Conservation (phyloP, 2,113 vertebrate genomes). For the Pipa parva region DNA sequence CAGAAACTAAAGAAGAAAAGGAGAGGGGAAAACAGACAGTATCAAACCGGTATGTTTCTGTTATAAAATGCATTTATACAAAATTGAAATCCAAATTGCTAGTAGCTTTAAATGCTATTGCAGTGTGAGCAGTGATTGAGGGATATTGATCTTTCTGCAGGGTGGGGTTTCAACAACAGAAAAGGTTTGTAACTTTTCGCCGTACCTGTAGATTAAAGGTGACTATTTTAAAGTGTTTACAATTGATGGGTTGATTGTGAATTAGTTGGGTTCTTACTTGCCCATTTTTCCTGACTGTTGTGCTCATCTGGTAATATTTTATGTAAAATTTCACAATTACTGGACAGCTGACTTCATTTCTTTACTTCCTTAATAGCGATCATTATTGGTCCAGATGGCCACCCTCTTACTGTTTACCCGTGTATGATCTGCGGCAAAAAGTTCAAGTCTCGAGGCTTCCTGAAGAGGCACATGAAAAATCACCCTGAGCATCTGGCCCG, state of each 20-base stretch:
- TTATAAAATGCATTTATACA: too few species aligned
- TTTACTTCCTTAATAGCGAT: conserved; percentile 75
- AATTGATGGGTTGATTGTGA: too few species aligned
- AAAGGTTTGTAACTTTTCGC: too few species aligned
- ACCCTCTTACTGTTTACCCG: conserved; percentile 94
- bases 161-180: too few species aligned
- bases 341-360: conserved; percentile 22
- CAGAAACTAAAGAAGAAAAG: conserved; percentile 89
- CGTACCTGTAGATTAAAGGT: too few species aligned
- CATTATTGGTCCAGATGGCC: conserved; percentile 95
- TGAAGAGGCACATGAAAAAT: conserved; percentile 96
- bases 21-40: conserved; percentile 88
- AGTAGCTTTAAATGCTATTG: too few species aligned
- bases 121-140: too few species aligned
- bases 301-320: not conserved
- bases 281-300: not conserved
- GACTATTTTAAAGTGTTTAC: too few species aligned
- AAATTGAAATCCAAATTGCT: too few species aligned
- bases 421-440: conserved; percentile 98
- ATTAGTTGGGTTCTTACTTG: too few species aligned
- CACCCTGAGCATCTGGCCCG: conserved; percentile 89
- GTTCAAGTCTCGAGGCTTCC: conserved; percentile 94
- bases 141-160: not conserved
- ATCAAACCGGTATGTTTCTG: conserved; percentile 84
- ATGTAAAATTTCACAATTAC: conserved; percentile 39